A percentile compares a stretch with the other conserved stretches of the same genome.
Evolutionary conservation across 2,888 invertebrate species (phyloP).

Genomic region (Agriopis aurantiaria): DNA sequence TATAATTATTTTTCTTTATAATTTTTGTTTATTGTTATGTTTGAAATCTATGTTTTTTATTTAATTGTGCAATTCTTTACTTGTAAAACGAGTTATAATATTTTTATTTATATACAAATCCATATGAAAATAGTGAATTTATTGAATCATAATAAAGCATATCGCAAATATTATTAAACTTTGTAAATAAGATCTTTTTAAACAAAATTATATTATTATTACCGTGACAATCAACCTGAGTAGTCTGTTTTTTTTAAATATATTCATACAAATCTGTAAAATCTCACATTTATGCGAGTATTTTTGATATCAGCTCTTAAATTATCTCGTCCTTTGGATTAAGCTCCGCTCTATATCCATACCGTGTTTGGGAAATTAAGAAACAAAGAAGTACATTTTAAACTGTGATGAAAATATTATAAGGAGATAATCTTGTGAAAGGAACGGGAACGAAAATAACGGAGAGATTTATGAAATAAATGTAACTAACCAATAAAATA

Average conservation of each 20-base stretch:
- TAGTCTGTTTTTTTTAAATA: no score
- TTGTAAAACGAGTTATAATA: slow-evolving; percentile 67
- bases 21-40: slow-evolving; percentile 82
- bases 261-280: no score
- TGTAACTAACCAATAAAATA: slow-evolving; percentile 63
- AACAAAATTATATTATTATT: slow-evolving; percentile 71
- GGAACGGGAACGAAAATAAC: slow-evolving; percentile 66
- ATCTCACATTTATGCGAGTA: slow-evolving; percentile 41
- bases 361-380: slow-evolving; percentile 50
- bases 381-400: slow-evolving; percentile 81
- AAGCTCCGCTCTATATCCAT: slow-evolving; percentile 44
- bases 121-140: slow-evolving; percentile 72
- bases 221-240: slow-evolving; percentile 58
- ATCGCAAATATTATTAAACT: slow-evolving; percentile 69
- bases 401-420: slow-evolving; percentile 82
- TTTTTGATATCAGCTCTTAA: slow-evolving; percentile 55
- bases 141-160: slow-evolving; percentile 71
- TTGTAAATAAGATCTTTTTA: slow-evolving; percentile 73
- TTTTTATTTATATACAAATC: slow-evolving; percentile 76
- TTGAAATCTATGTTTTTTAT: slow-evolving; percentile 74
- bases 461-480: slow-evolving; percentile 53
- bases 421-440: slow-evolving; percentile 69
- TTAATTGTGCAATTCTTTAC: slow-evolving; percentile 73
- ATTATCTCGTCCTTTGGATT: slow-evolving; percentile 40
- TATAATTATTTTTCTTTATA: slow-evolving; percentile 54